Percentiles rank a stretch among this genome's conserved stretches.
phyloP scores from a whole-genome alignment of 2,797 vertebrate genomes.

The Poeciliopsis turneri region DNA sequence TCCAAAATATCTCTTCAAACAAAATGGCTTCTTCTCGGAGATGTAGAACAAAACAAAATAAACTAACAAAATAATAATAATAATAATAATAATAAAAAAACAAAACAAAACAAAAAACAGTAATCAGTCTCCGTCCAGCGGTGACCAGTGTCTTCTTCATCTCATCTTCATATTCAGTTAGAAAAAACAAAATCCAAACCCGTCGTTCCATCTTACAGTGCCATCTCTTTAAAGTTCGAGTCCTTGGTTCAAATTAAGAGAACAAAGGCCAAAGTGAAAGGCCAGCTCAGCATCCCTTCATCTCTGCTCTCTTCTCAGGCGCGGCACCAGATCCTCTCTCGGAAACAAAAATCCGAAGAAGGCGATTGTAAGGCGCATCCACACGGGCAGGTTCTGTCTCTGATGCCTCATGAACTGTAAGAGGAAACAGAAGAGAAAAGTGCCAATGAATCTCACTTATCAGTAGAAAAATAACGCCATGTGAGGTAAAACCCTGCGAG shows the following conservation, averaged over 20 bases:
- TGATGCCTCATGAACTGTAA: constrained; percentile 77
- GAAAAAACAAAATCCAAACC: constrained; percentile 72
- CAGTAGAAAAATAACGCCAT: not conserved
- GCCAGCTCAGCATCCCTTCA: constrained; percentile 61
- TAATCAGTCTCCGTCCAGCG: constrained; percentile 79
- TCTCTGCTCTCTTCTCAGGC: constrained; percentile 71
- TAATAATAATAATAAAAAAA: constrained; percentile 18
- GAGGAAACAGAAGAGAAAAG: constrained; percentile 2
- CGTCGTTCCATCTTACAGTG: constrained; percentile 82
- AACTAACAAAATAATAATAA: not conserved
- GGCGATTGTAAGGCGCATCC: constrained; percentile 79
- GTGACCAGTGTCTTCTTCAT: constrained; percentile 74
- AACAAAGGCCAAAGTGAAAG: constrained; percentile 41
- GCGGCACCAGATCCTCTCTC: constrained; percentile 61
- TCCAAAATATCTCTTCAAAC: constrained; percentile 84
- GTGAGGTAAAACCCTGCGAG: constrained; percentile 38
- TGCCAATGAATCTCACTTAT: not conserved
- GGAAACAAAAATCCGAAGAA: constrained; percentile 80
- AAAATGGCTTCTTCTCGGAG: constrained; percentile 81
- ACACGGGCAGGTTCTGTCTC: constrained; percentile 72
- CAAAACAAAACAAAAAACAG: constrained; percentile 25
- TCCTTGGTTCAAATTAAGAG: constrained; percentile 40
- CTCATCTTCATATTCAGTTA: constrained; percentile 63
- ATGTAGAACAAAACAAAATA: constrained; percentile 36
- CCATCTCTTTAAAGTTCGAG: constrained; percentile 73